Evolutionary conservation across 2,113 vertebrate species (phyloP).

Genomic region (Morone chrysops): DNA sequence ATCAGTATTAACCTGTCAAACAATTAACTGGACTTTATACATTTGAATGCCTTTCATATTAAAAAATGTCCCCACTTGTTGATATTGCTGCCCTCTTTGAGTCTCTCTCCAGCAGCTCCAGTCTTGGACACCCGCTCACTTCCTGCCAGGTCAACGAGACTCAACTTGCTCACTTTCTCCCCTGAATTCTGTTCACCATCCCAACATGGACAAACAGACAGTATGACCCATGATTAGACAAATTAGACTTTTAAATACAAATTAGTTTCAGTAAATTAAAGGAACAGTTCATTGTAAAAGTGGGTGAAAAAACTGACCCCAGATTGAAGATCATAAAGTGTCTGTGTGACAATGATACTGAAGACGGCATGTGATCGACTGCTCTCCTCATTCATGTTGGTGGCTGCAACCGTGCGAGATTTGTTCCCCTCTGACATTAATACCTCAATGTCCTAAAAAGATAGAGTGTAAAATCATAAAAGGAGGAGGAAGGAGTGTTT

Average conservation of each 20-base stretch:
- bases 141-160: constrained; percentile 97
- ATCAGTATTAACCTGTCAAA: background rate
- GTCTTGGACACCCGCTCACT: constrained; percentile 98
- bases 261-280: constrained; percentile 2
- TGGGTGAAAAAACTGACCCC: constrained; percentile 67
- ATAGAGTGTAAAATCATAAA: background rate
- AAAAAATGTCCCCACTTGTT: constrained; percentile 88
- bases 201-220: background rate
- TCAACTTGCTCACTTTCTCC: constrained; percentile 98
- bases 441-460: constrained; percentile 87
- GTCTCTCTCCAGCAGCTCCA: constrained; percentile 95
- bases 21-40: background rate
- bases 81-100: constrained; percentile 99
- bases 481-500: background rate
- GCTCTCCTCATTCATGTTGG: constrained; percentile 94
- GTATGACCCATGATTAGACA: background rate
- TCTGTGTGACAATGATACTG: constrained; percentile 83
- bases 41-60: background rate
- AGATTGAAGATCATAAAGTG: constrained; percentile 78
- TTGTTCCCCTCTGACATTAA: constrained; percentile 94
- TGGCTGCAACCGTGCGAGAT: constrained; percentile 94
- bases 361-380: constrained; percentile 81
- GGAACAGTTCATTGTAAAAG: background rate
- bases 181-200: constrained; percentile 83
- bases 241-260: background rate